These are phyloP conservation scores for Bruchidius siliquastri DNA, from an alignment of 2,888 invertebrate genomes.

Conservation along the genomic window DNA sequence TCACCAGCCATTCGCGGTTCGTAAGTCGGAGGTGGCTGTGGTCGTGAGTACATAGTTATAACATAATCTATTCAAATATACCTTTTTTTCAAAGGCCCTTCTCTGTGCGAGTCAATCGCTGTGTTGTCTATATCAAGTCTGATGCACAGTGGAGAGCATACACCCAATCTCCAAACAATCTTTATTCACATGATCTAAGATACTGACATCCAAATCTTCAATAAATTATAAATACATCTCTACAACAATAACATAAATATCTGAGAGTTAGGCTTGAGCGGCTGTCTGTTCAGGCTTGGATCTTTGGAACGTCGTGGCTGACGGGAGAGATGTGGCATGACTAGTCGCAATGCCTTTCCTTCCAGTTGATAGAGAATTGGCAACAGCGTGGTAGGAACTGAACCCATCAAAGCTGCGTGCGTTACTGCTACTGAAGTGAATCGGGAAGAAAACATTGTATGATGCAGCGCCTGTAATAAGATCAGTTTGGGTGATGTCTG, in stretches of 20 bases:
- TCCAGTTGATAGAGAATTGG: conserved; percentile 69
- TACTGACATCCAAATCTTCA: background rate
- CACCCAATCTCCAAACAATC: background rate
- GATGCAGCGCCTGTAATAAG: conserved; percentile 12
- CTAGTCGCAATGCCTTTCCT: conserved; percentile 66
- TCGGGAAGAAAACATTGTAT: conserved; percentile 61
- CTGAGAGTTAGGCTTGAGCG: background rate
- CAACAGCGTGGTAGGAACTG: conserved; percentile 63
- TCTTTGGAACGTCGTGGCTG: background rate
- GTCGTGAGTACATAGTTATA: too few relatives aligned
- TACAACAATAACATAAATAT: background rate
- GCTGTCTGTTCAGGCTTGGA: background rate
- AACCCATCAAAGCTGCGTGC: conserved; percentile 43
- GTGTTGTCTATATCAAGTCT: too few relatives aligned
- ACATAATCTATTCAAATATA: too few relatives aligned
- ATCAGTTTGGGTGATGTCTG: background rate
- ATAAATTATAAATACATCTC: background rate
- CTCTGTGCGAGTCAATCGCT: too few relatives aligned
- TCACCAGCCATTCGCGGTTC: too few relatives aligned
- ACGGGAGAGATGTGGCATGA: conserved; percentile 62
- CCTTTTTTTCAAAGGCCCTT: too few relatives aligned
- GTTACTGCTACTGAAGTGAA: conserved; percentile 46
- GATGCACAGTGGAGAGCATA: too few relatives aligned
- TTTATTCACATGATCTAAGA: background rate
- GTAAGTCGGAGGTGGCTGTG: too few relatives aligned